phyloP scores from a whole-genome alignment of 2,888 invertebrate genomes.

The Yponomeuta plumbellus region DNA sequence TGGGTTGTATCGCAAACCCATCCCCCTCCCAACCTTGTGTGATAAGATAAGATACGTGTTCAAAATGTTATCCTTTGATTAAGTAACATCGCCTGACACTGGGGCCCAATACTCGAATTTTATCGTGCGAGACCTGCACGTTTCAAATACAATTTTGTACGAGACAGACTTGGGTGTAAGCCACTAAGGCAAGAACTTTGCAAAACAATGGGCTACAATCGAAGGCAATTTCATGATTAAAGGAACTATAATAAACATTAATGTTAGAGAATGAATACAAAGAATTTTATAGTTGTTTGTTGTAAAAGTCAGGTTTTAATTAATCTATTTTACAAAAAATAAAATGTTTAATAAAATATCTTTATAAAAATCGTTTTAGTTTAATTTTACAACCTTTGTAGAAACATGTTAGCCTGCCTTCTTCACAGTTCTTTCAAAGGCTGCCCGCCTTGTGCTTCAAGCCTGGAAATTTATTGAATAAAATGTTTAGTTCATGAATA shows the following conservation, averaged over 20 bases:
- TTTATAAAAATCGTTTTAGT: conserved; percentile 59
- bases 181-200: conserved; percentile 15
- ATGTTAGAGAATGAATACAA: conserved; percentile 60
- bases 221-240: conserved; percentile 41
- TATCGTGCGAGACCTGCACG: background rate
- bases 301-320: conserved; percentile 74
- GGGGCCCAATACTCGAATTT: conserved; percentile 18
- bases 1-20: conserved; percentile 10
- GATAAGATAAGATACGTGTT: conserved; percentile 63
- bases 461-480: background rate
- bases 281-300: conserved; percentile 76
- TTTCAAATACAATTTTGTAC: background rate
- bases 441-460: background rate
- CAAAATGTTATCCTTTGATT: conserved; percentile 43
- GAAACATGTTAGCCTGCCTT: background rate
- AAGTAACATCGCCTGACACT: conserved; percentile 31
- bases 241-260: conserved; percentile 65
- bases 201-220: too few relatives aligned
- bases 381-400: conserved; percentile 30
- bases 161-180: background rate
- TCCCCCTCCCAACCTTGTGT: conserved; percentile 51
- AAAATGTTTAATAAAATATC: conserved; percentile 74
- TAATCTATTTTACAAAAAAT: conserved; percentile 72
- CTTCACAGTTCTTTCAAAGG: background rate
- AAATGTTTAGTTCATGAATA: background rate